phyloP scores from a whole-genome alignment of 2,113 vertebrate species.

The Octodon degus region DNA sequence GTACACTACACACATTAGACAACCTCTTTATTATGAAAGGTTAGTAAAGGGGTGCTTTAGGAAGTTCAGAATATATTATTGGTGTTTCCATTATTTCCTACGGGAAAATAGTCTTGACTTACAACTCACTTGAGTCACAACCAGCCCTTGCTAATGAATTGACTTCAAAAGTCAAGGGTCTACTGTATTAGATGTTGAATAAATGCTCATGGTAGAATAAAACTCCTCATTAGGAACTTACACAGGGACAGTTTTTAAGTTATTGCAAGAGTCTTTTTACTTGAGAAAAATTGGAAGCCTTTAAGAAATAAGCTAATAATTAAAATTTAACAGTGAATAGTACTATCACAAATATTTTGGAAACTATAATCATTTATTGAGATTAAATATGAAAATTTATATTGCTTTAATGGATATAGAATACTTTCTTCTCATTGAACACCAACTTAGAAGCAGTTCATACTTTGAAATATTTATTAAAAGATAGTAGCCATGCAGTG shows the following conservation, averaged over 20 bases:
- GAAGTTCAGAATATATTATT: neutral
- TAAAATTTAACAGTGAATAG: neutral
- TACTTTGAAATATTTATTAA: neutral
- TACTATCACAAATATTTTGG: neutral
- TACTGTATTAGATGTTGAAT: neutral
- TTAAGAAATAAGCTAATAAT: neutral
- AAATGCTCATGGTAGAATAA: neutral
- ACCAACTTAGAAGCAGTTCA: neutral
- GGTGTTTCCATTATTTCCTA: neutral
- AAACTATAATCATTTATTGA: conserved; percentile 6
- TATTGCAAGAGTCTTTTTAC: neutral
- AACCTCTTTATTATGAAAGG: neutral
- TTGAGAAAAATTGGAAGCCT: neutral
- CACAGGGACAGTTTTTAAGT: neutral
- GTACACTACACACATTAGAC: neutral
- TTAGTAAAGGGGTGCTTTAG: neutral
- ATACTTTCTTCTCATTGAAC: conserved; percentile 12
- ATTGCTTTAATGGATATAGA: neutral
- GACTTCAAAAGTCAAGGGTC: neutral
- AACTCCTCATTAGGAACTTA: neutral
- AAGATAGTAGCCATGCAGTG: neutral
- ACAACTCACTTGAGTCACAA: neutral
- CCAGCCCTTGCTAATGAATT: neutral
- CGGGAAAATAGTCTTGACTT: neutral
- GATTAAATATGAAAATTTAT: neutral